These are phyloP conservation scores for Nymphalis polychloros DNA, from an alignment of 2,888 invertebrate genomes.

Conservation along the genomic window DNA sequence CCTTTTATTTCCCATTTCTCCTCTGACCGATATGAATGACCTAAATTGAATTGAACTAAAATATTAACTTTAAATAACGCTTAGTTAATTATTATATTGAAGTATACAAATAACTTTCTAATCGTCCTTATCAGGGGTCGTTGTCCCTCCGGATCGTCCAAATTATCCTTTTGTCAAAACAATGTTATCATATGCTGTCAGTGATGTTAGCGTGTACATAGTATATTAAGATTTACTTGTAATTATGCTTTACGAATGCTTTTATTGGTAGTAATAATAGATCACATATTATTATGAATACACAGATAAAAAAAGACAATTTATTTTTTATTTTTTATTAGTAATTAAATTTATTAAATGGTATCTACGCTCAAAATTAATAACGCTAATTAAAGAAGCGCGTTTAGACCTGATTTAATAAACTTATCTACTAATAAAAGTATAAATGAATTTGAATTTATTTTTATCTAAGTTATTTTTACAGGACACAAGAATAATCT, in stretches of 20 bases:
- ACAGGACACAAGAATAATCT: too few species aligned
- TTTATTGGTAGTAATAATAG: background rate
- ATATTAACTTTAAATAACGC: background rate
- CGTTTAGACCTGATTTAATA: too few species aligned
- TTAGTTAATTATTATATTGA: constrained; percentile 2
- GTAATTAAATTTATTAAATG: background rate
- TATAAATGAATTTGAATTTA: too few species aligned
- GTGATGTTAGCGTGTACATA: too few species aligned
- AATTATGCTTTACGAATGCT: too few species aligned
- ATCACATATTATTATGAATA: background rate
- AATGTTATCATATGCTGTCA: background rate
- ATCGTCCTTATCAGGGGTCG: constrained; percentile 27
- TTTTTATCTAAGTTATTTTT: too few species aligned
- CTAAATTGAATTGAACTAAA: background rate
- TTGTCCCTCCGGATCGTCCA: constrained; percentile 26
- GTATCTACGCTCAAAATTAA: background rate
- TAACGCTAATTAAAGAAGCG: too few species aligned
- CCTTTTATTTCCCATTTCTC: too few species aligned
- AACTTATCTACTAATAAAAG: too few species aligned
- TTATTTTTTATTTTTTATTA: background rate
- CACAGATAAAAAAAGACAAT: background rate
- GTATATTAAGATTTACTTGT: too few species aligned
- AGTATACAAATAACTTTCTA: constrained; percentile 11
- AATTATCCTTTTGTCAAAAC: constrained; percentile 23
- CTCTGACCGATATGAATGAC: too few species aligned